Base-by-base conservation (phyloP, 1,140 invertebrate species). In the Probaryconus sp. region DNA sequence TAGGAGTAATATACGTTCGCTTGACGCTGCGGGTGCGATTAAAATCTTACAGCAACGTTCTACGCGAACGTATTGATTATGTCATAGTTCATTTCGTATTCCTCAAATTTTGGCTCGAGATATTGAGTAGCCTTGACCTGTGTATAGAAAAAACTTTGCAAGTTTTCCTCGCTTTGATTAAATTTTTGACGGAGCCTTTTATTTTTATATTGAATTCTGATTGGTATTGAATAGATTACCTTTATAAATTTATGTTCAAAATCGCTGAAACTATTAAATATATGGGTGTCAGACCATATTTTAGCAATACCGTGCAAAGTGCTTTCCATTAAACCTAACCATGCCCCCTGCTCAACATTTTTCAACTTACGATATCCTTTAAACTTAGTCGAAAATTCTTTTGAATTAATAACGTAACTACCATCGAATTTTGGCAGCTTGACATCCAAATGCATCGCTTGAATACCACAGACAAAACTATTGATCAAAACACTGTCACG, bases 351-450 rank as follows among this genome's bases (percentile, higher is more conserved):
- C n/a, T n/a, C n/a, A n/a, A n/a, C n/a, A n/a, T n/a, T n/a, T n/a
- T n/a, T n/a, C n/a, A n/a, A n/a, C n/a, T n/a, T n/a, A n/a, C n/a
- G n/a, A 16, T 11, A 14, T 16, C 33, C 33, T 16, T 40, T n/a
- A 14, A 40, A 20, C n/a, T 40, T 40, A 40, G 37, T 9, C 6
- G 10, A 13, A 9, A 43, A 43, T 24, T 20, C 9, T 9, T 26
- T 21, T 21, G 18, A 20, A 24, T 43, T 43, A 5, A 24, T 9
- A 1, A 10, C 13, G 3, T 9, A 43, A 43, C 20, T 43, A 18
- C 40, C 11, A 24, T 43, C 40, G 13, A 10, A 43, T 24, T 43
- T 21, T 7, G 40, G 40, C 40, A 43, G 24, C 20, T 43, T 21
- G 7, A 24, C 21, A 4, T 3, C 21, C 7, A 24, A 24, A 24